Conservation (phyloP, 2,888 invertebrate species). For the Coecobrya sp. region DNA sequence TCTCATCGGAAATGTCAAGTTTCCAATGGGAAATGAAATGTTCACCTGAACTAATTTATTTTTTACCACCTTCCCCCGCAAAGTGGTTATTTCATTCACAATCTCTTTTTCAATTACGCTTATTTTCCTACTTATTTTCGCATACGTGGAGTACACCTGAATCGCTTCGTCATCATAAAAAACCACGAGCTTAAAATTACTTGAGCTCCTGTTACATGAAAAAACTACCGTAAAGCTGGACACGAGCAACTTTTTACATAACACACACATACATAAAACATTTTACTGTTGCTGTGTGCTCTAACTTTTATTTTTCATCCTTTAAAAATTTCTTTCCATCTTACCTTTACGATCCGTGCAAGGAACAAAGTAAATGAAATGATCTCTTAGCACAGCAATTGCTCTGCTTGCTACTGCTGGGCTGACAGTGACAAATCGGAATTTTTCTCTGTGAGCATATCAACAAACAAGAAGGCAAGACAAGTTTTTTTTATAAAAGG, state of each 20-base stretch:
- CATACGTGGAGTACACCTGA: no score
- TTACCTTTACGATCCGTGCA: background rate
- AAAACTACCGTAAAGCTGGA: constrained; percentile 29
- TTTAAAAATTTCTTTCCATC: background rate
- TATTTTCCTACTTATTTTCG: no score
- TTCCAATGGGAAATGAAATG: no score
- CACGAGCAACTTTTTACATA: background rate
- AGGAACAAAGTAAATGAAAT: background rate
- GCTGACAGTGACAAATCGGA: constrained; percentile 63
- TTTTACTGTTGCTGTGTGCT: background rate
- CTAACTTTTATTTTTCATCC: background rate
- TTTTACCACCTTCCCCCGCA: no score
- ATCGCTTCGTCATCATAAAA: no score
- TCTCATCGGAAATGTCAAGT: no score
- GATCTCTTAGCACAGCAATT: background rate
- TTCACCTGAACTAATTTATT: no score
- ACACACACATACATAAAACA: background rate
- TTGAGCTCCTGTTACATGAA: background rate
- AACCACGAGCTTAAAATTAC: background rate
- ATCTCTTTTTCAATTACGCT: no score
- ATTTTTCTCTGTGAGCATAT: constrained; percentile 57
- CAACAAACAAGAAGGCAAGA: background rate
- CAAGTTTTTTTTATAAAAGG: background rate
- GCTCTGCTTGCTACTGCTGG: background rate
- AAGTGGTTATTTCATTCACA: no score